Evolutionary conservation across 2,113 vertebrate species (phyloP).

Genomic region (Saccopteryx leptura): DNA sequence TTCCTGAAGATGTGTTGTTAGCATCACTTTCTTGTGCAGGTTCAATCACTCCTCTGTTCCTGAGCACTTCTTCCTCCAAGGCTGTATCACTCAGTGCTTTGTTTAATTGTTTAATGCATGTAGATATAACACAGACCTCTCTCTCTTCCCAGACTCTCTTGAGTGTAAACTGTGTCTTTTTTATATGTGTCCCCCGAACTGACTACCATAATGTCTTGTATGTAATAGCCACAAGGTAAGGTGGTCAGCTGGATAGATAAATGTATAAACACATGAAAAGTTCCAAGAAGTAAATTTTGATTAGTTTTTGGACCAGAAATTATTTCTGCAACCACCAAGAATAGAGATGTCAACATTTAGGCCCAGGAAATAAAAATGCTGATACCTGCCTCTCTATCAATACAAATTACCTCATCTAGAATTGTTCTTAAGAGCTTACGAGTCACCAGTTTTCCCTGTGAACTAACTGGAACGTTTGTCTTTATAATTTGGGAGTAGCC

Average conservation of each 20-base stretch:
- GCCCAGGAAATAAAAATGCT: background rate
- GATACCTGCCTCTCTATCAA: background rate
- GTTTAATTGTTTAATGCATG: background rate
- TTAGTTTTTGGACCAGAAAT: background rate
- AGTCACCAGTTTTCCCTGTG: background rate
- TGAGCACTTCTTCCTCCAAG: background rate
- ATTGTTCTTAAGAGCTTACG: background rate
- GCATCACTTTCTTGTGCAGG: background rate
- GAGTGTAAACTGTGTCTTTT: background rate
- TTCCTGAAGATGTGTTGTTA: background rate
- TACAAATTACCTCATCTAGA: background rate
- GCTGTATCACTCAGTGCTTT: background rate
- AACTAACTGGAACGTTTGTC: background rate
- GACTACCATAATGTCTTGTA: background rate
- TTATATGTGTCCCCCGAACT: background rate
- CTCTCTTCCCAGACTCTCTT: background rate
- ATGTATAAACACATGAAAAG: no score
- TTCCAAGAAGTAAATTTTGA: background rate
- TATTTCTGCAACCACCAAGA: background rate
- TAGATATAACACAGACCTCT: background rate
- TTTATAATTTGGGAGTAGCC: background rate
- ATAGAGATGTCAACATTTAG: background rate
- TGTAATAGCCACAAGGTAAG: background rate
- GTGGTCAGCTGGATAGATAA: background rate
- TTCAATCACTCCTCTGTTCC: background rate